A percentile compares a stretch with the other conserved stretches of the same genome.
phyloP scores from a whole-genome alignment of 2,888 invertebrate genomes.

The Eupithecia pulchellata region DNA sequence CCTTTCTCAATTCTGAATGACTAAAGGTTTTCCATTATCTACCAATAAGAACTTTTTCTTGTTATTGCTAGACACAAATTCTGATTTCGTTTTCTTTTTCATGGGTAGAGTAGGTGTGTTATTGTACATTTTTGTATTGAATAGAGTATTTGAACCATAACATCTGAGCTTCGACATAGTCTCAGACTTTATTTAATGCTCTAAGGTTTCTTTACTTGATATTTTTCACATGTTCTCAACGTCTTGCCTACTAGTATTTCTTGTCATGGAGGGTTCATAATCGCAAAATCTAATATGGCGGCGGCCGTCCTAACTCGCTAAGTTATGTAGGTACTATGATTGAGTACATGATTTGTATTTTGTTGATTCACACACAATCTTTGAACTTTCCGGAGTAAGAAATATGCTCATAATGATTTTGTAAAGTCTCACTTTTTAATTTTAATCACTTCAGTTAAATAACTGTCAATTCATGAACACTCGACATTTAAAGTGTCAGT shows the following conservation, averaged over 20 bases:
- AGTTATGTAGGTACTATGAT: neutral
- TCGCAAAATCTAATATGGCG: neutral
- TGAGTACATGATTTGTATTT: neutral
- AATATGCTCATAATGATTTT: neutral
- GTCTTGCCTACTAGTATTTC: neutral
- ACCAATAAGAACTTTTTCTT: neutral
- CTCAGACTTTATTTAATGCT: neutral
- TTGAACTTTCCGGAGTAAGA: neutral
- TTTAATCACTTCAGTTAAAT: neutral
- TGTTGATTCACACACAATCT: neutral
- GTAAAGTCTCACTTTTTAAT: neutral
- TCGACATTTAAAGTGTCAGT: neutral
- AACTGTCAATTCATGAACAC: neutral
- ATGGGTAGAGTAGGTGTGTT: neutral
- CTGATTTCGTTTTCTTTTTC: neutral
- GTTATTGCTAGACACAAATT: neutral
- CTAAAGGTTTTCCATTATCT: slow-evolving; percentile 2
- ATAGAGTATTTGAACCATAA: neutral
- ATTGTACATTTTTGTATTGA: neutral
- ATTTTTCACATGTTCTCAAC: neutral
- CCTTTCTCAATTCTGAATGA: slow-evolving; percentile 2
- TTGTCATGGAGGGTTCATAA: neutral
- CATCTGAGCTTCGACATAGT: neutral
- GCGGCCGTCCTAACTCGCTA: neutral
- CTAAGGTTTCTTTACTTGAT: neutral